Evolutionary conservation across 2,888 invertebrate species (phyloP).

Genomic region (Zaprionus obscuricornis): DNA sequence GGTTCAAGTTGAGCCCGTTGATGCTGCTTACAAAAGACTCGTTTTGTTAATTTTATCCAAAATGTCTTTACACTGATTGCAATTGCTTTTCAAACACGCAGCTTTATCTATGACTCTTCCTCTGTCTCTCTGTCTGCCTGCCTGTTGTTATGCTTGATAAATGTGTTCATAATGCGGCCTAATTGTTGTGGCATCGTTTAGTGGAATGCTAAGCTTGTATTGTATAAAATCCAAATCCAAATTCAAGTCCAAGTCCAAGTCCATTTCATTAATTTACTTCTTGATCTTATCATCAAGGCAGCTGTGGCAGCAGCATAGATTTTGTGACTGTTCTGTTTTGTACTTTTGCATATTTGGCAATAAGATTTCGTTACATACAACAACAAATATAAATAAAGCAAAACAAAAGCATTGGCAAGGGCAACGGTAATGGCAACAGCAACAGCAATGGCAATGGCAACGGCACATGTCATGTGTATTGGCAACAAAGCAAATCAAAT

Average conservation of each 20-base stretch:
- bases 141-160: slow-evolving; percentile 49
- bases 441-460: slow-evolving; percentile 13
- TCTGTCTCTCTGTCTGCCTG: slow-evolving; percentile 1
- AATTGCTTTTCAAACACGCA: slow-evolving; percentile 19
- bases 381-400: too few species aligned
- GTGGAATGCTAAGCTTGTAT: slow-evolving; percentile 45
- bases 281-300: too few species aligned
- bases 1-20: slow-evolving; percentile 2
- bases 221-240: slow-evolving; percentile 29
- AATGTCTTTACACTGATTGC: slow-evolving; percentile 34
- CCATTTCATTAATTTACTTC: too few species aligned
- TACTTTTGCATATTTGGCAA: slow-evolving; percentile 51
- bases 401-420: too few species aligned
- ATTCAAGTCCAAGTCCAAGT: too few species aligned
- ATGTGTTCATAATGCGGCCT: slow-evolving; percentile 65
- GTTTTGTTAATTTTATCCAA: slow-evolving; percentile 26
- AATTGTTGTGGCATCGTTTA: slow-evolving; percentile 69
- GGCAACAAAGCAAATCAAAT: slow-evolving; percentile 70
- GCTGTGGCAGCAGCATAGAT: too few species aligned
- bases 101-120: slow-evolving; percentile 7
- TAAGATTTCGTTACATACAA: too few species aligned
- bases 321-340: slow-evolving; percentile 13
- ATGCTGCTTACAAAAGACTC: too few species aligned
- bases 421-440: too few species aligned
- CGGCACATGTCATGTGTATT: slow-evolving; percentile 30